Evolutionary conservation across 1,140 invertebrate genomes (phyloP), one percentile per base, ranked within the genome.

Genomic region (Lineus longissimus): DNA sequence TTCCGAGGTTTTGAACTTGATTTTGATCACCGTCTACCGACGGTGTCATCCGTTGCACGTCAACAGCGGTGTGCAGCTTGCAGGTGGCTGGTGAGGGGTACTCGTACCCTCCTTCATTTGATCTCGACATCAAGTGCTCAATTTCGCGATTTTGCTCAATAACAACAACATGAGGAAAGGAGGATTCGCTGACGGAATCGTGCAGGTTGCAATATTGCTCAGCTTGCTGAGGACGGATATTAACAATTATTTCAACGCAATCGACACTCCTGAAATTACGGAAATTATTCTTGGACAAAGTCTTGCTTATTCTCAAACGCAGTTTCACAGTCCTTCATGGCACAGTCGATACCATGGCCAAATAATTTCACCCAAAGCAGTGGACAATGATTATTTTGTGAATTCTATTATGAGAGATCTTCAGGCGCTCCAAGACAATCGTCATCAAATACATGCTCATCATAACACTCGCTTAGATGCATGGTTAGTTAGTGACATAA

Each of bases 151-250:
- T 36, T 36, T 36, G 33, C 33, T 36, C 33, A 36, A 36, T 7
- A 36, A 7, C 33, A n/a, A 51, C 4, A 51, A 9, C 33, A 77
- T 75, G 71, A 68, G 77, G 22, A 80, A 80, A 64, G 63, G 78
- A 47, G 76, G 74, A 65, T 78, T 80, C 57, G 72, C 71, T 1
- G 90, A 92, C 73, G 90, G 92, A 80, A 81, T 93, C 55, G 80
- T 93, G 19, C 88, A 91, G 68, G 81, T 93, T 6, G 90, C 90
- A 6, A 79, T 93, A 61, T 81, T 92, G 22, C 82, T 93, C 19
- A 91, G 90, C 73, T 82, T 92, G 4, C 78, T 93, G 15, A 85
- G 90, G 69, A 87, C 89, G 0, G 88, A 91, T 74, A 86, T 89
- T 0, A 87, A 89, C 45, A 86, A 86, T 13, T 87, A 88, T 69